Percentiles rank a stretch among this genome's conserved stretches.
phyloP scores from a whole-genome alignment of 1,140 invertebrate genomes.

The Helicoverpa armigera region DNA sequence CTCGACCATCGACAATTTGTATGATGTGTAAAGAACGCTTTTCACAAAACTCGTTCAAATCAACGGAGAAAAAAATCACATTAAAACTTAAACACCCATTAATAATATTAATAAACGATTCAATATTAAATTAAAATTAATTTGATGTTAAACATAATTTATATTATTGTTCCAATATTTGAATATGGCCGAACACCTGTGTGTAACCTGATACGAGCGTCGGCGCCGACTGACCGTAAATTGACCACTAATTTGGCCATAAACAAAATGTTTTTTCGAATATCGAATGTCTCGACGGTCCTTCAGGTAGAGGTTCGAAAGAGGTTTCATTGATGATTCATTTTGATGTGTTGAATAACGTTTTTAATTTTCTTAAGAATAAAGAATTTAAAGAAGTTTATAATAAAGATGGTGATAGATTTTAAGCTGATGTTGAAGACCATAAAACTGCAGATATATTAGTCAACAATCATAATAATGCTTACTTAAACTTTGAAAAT shows the following conservation, averaged over 20 bases:
- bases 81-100: background rate
- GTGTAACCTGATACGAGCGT: conserved; percentile 60
- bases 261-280: conserved; percentile 29
- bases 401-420: no score
- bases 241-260: conserved; percentile 49
- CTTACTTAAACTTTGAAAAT: no score
- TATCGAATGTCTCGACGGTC: conserved; percentile 42
- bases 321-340: conserved; percentile 24
- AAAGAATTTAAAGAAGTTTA: no score
- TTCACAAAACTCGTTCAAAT: background rate
- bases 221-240: conserved; percentile 39
- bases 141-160: conserved; percentile 28
- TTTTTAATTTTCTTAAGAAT: background rate
- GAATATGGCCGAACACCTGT: conserved; percentile 60
- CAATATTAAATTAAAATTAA: conserved; percentile 23
- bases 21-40: no score
- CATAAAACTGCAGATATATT: no score
- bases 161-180: conserved; percentile 33
- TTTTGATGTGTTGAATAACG: background rate
- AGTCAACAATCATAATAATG: no score
- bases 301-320: conserved; percentile 29
- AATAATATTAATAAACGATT: conserved; percentile 28
- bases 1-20: no score
- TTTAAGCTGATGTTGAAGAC: no score
- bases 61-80: conserved; percentile 13